Conservation (phyloP, 2,113 vertebrate genomes). For the Puffinus mauretanicus region DNA sequence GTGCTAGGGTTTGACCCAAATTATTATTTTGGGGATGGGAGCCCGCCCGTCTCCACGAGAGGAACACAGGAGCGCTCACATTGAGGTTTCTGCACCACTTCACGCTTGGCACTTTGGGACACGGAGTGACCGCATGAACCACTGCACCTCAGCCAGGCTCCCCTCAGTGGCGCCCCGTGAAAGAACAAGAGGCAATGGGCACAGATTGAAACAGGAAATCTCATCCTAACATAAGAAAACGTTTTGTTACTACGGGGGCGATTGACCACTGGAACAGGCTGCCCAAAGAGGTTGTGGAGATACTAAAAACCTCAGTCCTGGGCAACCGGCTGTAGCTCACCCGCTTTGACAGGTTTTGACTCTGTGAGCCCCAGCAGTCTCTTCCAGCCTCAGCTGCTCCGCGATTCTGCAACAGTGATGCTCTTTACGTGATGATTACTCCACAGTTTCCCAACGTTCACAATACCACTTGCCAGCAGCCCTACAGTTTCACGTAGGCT, state of each 20-base stretch:
- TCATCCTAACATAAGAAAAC: fast-evolving
- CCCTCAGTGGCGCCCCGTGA: neutral
- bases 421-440: fast-evolving
- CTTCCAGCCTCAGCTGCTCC: neutral
- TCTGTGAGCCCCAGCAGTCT: neutral
- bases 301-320: neutral
- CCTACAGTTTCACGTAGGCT: fast-evolving
- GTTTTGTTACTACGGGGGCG: no score
- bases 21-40: no score
- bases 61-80: no score
- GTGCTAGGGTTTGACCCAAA: neutral
- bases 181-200: neutral
- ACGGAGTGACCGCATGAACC: fast-evolving
- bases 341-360: neutral
- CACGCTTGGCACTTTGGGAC: neutral
- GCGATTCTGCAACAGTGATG: fast-evolving
- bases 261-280: neutral
- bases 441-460: neutral
- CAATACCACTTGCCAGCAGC: neutral
- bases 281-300: neutral
- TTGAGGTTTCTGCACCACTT: neutral
- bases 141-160: neutral
- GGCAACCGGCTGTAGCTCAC: neutral
- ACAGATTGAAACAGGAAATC: neutral
- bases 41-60: neutral